A percentile compares a stretch with the other conserved stretches of the same genome.
These are phyloP conservation scores for Ceratina japonica DNA, from an alignment of 1,140 invertebrate species.

Conservation along the genomic window DNA sequence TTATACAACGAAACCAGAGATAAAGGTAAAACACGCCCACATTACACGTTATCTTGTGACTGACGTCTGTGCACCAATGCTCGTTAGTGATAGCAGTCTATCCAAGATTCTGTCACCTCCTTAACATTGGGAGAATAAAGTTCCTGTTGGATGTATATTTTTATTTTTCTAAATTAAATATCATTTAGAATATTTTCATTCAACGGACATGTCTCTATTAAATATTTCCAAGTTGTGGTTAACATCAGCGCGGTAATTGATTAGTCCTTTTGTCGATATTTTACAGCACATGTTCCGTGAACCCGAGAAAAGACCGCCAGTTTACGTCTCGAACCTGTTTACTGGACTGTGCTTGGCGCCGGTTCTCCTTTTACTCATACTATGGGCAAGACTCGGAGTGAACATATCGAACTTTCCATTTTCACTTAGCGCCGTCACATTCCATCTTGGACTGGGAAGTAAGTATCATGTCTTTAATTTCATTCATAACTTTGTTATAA, in stretches of 20 bases:
- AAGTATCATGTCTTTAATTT: constrained; percentile 63
- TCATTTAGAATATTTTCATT: constrained; percentile 27
- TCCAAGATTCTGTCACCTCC: constrained; percentile 69
- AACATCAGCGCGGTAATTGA: neutral
- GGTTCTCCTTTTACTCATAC: constrained; percentile 88
- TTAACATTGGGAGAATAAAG: constrained; percentile 73
- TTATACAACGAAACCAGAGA: constrained; percentile 88
- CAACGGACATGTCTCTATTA: constrained; percentile 17
- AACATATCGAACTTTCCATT: constrained; percentile 92
- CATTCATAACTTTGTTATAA: neutral
- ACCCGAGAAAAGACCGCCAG: constrained; percentile 94
- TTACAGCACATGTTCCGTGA: constrained; percentile 93
- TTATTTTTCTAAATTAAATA: constrained; percentile 7
- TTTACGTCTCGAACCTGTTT: constrained; percentile 93
- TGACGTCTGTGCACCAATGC: constrained; percentile 65
- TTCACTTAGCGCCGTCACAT: constrained; percentile 89
- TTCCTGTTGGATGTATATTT: constrained; percentile 37
- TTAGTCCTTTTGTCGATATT: neutral
- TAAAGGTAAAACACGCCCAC: constrained; percentile 81
- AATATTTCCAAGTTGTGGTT: neutral
- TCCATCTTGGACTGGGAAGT: constrained; percentile 92
- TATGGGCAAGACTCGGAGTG: constrained; percentile 94
- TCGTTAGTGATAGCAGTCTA: constrained; percentile 72
- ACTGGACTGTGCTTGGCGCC: constrained; percentile 91
- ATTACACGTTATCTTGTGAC: neutral